These are phyloP conservation scores for Tamias sibiricus DNA, from an alignment of 2,113 vertebrate genomes.

Conservation along the genomic window DNA sequence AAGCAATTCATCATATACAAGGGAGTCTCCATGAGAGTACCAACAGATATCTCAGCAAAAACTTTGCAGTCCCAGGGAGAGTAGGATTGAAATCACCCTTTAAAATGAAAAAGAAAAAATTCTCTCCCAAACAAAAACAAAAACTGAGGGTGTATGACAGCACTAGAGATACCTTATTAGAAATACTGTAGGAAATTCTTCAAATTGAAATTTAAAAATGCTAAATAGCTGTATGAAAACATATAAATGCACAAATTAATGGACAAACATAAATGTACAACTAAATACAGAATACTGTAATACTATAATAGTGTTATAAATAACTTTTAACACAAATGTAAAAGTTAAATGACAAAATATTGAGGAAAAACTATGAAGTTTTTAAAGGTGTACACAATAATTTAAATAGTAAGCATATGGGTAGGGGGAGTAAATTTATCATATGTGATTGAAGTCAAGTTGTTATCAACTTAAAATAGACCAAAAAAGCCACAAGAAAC, in stretches of 20 bases:
- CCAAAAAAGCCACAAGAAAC: not conserved
- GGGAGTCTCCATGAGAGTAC: not conserved
- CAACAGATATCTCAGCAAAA: not conserved
- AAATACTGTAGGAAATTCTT: not conserved
- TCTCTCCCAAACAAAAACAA: not conserved
- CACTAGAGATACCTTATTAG: not conserved
- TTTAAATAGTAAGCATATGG: not conserved
- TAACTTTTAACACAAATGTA: not conserved
- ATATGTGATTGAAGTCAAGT: not conserved
- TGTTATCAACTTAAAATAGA: not conserved
- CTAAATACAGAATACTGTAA: not conserved
- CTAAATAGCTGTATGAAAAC: not conserved
- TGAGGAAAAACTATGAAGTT: not conserved
- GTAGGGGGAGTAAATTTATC: not conserved
- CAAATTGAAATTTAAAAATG: too few species aligned
- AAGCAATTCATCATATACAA: too few species aligned
- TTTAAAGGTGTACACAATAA: not conserved
- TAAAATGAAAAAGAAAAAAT: not conserved
- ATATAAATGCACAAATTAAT: not conserved
- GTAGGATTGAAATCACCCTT: not conserved
- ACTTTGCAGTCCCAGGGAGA: not conserved
- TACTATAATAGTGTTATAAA: not conserved
- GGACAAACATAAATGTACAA: not conserved
- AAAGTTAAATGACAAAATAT: not conserved
- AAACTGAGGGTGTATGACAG: not conserved